Evolutionary conservation across 2,888 invertebrate species (phyloP), one percentile per base, ranked within the genome.

Genomic region (Prosopocoilus inquinatus): DNA sequence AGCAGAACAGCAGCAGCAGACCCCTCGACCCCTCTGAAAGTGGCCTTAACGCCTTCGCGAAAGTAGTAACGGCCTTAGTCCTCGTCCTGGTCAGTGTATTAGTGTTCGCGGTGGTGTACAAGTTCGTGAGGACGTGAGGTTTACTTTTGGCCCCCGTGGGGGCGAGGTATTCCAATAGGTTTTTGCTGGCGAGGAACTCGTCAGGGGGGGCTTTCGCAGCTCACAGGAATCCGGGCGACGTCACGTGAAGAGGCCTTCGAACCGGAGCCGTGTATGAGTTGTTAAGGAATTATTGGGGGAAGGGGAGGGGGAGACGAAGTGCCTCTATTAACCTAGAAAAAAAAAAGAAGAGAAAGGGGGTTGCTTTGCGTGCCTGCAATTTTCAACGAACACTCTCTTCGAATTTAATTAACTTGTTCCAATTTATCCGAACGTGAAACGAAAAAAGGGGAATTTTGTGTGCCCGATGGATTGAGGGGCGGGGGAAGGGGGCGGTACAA

Each of bases 81-180:
- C 72, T 88, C 57, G 85, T 88, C 64, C 77, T 87, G 44, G 85
- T 88, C 57, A 87, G 87, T 67, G 84, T 88, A 59, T 78, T 88
- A 70, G 88, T 88, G 64, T 88, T 88, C 74, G 83, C 87, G 46
- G 86, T 88, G 15, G 87, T 88, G 53, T 87, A 87, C 70, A 88
- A 88, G 71, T 88, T 86, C 71, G 87, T 86, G 70, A 80, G 84
- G 74, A 87, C 87, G 85, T 88, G 87, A 88, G 88, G 87, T 60
- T 85, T 87, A 79, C 84, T 87, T 78, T 81, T 88, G 82, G 84
- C 85, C 77, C 86, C 86, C 57, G 72, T 70, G 36, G 75, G 76
- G 62, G 74, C 73, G 59, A 67, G 47, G 34, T 57, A 61, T 56
- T 47, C 52, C 16, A 55, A 54, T 41, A 53, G 71, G 35, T 71